Evolutionary conservation across 2,888 invertebrate genomes (phyloP), one percentile per base, ranked within the genome.

Genomic region (Eristalis intricaria): DNA sequence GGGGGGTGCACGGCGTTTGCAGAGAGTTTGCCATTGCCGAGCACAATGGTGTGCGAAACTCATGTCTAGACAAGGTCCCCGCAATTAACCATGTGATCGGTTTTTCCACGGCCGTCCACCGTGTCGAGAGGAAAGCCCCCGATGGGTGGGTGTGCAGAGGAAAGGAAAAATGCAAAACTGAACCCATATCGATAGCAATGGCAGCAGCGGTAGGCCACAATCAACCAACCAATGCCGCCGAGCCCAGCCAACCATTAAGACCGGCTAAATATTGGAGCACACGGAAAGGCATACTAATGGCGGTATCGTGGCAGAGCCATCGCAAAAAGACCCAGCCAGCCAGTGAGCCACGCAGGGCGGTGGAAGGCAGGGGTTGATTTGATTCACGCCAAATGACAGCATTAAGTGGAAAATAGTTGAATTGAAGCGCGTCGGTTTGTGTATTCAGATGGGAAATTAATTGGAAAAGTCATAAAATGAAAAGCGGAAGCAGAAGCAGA

Each of bases 371-470:
- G 86, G 85, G 77, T 77, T 78, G 75, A 83, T 78, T 83, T 74
- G 75, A 86, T 83, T 79, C 71, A 56, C 69, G 65, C 66, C 70
- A 68, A 83, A 83, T 78, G 78, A 75, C 61, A 70, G 23, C 73
- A 81, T 66, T 80, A 77, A 74, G 73, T 69, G 68, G 71, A 69
- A 61, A 77, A 64, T 66, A 69, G 69, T 69, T 64, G 43, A 63
- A 80, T 66, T 76, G 83, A 58, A 66, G 35, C 61, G 40, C 56
- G 38, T 64, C 77, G 64, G 69, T 70, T 69, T 66, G 23, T 78
- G 58, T 71, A n/a, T 58, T 83, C 75, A 32, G 74, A 86, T 78
- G 83, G 78, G 56, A 86, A 86, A 86, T 83, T 86, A 75, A 86
- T 86, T 83, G 86, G 75, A 83, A 86, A 86, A 40, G 75, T 58